These are phyloP conservation scores for Phengaris arion DNA, from an alignment of 2,888 invertebrate species.

Conservation along the genomic window DNA sequence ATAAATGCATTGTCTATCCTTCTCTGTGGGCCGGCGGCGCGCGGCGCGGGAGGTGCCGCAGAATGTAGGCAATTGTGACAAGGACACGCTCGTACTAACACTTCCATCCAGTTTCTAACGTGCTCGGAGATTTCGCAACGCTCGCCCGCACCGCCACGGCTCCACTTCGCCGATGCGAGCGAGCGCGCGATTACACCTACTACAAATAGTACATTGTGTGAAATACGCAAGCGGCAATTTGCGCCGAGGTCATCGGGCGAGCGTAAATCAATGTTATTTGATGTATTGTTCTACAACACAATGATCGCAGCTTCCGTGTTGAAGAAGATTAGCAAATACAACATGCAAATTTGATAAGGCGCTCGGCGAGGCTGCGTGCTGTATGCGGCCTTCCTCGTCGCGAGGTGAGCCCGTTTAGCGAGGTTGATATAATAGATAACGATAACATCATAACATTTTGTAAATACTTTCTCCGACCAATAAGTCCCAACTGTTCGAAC, in stretches of 20 bases:
- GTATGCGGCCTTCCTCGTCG: constrained; percentile 69
- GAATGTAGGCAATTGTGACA: constrained; percentile 80
- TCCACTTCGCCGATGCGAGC: constrained; percentile 64
- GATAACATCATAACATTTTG: not conserved
- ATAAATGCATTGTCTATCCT: constrained; percentile 71
- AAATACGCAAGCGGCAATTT: constrained; percentile 37
- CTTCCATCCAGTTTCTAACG: constrained; percentile 79
- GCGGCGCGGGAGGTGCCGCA: constrained; percentile 64
- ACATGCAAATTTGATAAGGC: constrained; percentile 47
- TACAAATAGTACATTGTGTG: constrained; percentile 50
- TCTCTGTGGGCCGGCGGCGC: constrained; percentile 57
- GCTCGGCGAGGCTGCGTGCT: constrained; percentile 54
- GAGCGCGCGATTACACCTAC: constrained; percentile 59
- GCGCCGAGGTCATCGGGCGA: constrained; percentile 34
- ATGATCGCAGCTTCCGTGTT: constrained; percentile 28
- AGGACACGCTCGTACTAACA: constrained; percentile 79
- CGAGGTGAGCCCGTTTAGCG: constrained; percentile 67
- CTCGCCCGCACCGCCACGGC: constrained; percentile 54
- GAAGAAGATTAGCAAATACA: constrained; percentile 35
- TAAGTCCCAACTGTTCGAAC: not conserved
- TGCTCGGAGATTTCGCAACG: constrained; percentile 73
- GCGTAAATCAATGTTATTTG: constrained; percentile 32
- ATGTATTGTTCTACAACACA: constrained; percentile 31
- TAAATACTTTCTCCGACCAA: constrained; percentile 31
- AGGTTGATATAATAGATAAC: constrained; percentile 28